phyloP scores from a whole-genome alignment of 2,888 invertebrate genomes.

The Drosophila meridiana region DNA sequence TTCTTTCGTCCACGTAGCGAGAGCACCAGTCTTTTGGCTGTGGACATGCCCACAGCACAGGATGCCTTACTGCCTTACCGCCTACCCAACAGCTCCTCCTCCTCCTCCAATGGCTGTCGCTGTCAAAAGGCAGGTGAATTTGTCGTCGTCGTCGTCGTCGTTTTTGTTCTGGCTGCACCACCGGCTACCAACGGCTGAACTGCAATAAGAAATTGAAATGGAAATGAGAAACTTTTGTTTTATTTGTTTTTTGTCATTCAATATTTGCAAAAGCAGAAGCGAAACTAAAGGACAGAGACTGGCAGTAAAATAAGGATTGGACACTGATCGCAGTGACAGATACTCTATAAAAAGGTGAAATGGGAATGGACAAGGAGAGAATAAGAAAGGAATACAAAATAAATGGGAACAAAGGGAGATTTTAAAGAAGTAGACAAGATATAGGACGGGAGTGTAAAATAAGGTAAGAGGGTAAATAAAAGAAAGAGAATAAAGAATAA shows the following conservation, averaged over 20 bases:
- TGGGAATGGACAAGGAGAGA: background rate
- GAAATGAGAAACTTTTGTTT: slow-evolving; percentile 61
- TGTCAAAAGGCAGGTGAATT: slow-evolving; percentile 14
- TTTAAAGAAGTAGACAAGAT: too few species aligned
- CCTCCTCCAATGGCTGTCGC: slow-evolving; percentile 1
- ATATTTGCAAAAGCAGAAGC: slow-evolving; percentile 51
- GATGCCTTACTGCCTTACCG: slow-evolving; percentile 41
- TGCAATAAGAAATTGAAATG: slow-evolving; percentile 76
- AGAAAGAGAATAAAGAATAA: too few species aligned
- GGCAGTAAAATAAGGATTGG: slow-evolving; percentile 24
- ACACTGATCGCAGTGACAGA: background rate
- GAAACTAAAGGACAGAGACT: slow-evolving; percentile 17
- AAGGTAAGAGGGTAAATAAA: too few species aligned
- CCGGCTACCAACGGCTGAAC: slow-evolving; percentile 42
- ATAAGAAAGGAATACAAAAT: background rate
- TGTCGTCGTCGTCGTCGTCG: slow-evolving; percentile 15
- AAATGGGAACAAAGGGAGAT: too few species aligned
- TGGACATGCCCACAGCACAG: slow-evolving; percentile 86
- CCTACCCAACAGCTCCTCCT: slow-evolving; percentile 1
- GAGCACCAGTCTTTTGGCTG: slow-evolving; percentile 88
- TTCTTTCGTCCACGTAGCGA: slow-evolving; percentile 88
- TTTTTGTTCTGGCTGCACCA: slow-evolving; percentile 18
- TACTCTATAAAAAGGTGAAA: background rate
- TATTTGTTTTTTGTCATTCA: slow-evolving; percentile 41
- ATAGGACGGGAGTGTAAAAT: too few species aligned